These are phyloP conservation scores for Drosophila mayaguana DNA, from an alignment of 2,888 invertebrate species.

Conservation along the genomic window DNA sequence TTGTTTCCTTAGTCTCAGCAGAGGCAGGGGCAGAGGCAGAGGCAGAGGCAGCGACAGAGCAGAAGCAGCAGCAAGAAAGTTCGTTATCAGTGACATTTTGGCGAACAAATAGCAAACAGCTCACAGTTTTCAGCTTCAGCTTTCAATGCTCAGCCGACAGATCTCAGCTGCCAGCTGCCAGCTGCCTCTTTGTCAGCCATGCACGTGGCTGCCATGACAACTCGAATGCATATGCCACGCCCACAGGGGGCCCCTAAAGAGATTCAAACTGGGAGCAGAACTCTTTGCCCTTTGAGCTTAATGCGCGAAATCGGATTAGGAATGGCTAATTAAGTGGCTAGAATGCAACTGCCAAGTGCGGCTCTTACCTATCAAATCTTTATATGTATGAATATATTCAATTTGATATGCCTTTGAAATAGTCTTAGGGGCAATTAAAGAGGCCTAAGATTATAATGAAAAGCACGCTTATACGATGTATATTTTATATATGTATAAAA, in stretches of 20 bases:
- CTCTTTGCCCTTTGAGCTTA: neutral
- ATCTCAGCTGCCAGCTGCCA: slow-evolving; percentile 2
- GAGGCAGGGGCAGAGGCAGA: slow-evolving; percentile 18
- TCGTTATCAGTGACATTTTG: slow-evolving; percentile 77
- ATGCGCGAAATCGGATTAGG: slow-evolving; percentile 4
- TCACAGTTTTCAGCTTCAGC: slow-evolving; percentile 18
- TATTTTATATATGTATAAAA: too few species aligned
- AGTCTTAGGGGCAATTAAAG: neutral
- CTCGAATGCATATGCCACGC: slow-evolving; percentile 44
- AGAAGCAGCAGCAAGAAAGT: slow-evolving; percentile 62
- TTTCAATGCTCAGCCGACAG: slow-evolving; percentile 14
- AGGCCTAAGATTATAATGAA: neutral
- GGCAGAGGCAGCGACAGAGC: slow-evolving; percentile 36
- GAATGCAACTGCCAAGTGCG: neutral
- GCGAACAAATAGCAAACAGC: slow-evolving; percentile 61
- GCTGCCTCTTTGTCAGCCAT: slow-evolving; percentile 26
- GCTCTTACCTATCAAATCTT: neutral
- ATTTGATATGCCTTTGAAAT: neutral
- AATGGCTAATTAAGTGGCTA: slow-evolving; percentile 2
- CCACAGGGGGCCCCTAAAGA: neutral
- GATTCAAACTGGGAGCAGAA: slow-evolving; percentile 12
- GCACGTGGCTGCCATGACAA: slow-evolving; percentile 55
- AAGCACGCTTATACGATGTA: neutral
- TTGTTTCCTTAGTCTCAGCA: slow-evolving; percentile 75
- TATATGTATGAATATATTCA: neutral